These are phyloP conservation scores for Osmerus eperlanus DNA, from an alignment of 2,113 vertebrate genomes.

Conservation along the genomic window DNA sequence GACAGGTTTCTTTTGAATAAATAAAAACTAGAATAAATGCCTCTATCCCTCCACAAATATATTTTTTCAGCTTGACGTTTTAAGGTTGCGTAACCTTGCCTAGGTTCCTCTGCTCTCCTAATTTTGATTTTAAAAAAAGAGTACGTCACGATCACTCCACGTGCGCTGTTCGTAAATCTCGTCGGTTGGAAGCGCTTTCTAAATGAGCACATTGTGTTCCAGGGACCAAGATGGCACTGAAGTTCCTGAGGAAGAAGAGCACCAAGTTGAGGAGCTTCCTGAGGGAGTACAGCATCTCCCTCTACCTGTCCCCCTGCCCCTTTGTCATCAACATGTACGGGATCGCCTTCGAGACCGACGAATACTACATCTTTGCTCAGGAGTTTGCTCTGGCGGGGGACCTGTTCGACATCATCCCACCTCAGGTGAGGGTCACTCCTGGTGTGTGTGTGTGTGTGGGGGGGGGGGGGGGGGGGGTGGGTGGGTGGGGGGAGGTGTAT, in stretches of 20 bases:
- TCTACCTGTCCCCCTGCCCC: conserved; percentile 77
- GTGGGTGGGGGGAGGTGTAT: too few species aligned
- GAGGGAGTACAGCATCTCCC: conserved; percentile 77
- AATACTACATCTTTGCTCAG: conserved; percentile 78
- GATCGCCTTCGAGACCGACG: conserved; percentile 75
- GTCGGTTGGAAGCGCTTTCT: too few species aligned
- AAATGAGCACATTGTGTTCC: not conserved
- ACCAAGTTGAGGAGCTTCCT: conserved; percentile 80
- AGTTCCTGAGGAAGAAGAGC: conserved; percentile 77
- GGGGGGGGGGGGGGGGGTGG: too few species aligned
- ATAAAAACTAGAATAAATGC: conserved; percentile 29
- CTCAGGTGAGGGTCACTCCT: conserved; percentile 64
- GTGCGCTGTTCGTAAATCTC: too few species aligned
- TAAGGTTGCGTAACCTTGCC: too few species aligned
- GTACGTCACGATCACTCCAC: too few species aligned
- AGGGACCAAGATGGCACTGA: conserved; percentile 81
- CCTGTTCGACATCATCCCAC: conserved; percentile 80
- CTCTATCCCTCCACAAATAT: too few species aligned
- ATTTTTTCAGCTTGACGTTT: too few species aligned
- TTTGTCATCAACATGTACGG: conserved; percentile 81
- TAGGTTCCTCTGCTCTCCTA: too few species aligned
- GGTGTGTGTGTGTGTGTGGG: too few species aligned
- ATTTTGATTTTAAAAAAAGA: too few species aligned
- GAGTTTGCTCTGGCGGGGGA: conserved; percentile 78
- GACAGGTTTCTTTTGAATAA: conserved; percentile 10